Percentiles rank a stretch among this genome's conserved stretches.
Conservation (phyloP, 2,888 invertebrate genomes). For the Gibbula magus region DNA sequence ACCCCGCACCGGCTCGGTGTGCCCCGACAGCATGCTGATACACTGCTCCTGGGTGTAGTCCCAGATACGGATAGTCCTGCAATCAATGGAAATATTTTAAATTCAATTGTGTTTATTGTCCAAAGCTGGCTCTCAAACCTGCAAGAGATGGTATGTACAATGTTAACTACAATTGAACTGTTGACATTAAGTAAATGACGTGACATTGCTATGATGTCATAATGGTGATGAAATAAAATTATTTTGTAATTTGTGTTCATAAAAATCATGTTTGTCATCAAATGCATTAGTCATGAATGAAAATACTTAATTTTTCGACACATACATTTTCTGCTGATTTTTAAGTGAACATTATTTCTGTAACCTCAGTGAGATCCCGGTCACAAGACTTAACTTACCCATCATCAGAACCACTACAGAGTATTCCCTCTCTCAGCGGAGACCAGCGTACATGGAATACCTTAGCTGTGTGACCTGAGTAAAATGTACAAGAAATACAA, state of each 20-base stretch:
- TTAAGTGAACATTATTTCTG: not conserved
- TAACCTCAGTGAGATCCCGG: not conserved
- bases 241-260: too few relatives aligned
- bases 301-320: too few relatives aligned
- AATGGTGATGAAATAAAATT: too few relatives aligned
- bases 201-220: too few relatives aligned
- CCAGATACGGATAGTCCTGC: conserved; percentile 73
- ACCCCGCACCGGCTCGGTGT: conserved; percentile 74
- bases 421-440: conserved; percentile 73
- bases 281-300: too few relatives aligned
- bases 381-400: conserved; percentile 57
- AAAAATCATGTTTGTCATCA: too few relatives aligned
- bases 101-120: too few relatives aligned
- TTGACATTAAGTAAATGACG: too few relatives aligned
- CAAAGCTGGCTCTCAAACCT: too few relatives aligned
- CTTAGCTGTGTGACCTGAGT: conserved; percentile 74
- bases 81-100: not conserved
- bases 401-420: conserved; percentile 76
- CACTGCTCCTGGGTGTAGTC: conserved; percentile 74
- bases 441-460: conserved; percentile 76
- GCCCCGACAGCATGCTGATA: conserved; percentile 71
- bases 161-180: too few relatives aligned
- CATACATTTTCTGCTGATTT: too few relatives aligned
- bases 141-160: too few relatives aligned
- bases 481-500: not conserved